Evolutionary conservation across 37 sponge, comb jelly and placozoan genomes (phyloP).

Genomic region (Mnemiopsis leidyi): DNA sequence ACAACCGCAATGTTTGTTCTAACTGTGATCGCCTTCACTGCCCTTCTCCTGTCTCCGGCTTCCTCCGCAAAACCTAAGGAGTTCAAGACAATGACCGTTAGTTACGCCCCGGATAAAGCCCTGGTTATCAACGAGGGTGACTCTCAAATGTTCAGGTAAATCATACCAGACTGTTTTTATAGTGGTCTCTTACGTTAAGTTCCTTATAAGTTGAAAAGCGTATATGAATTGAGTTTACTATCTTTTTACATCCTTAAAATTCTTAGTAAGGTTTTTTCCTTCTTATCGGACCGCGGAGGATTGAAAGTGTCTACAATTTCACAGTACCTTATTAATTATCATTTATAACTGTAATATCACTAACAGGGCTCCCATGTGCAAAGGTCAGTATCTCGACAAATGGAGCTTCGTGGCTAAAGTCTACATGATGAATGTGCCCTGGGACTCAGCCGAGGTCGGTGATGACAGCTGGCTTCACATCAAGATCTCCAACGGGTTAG

Average conservation of each 20-base stretch:
- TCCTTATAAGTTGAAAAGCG: too few species aligned
- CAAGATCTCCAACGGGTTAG: slow-evolving; percentile 5
- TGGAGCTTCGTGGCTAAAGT: slow-evolving; percentile 26
- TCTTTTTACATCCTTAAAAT: too few species aligned
- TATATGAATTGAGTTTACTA: too few species aligned
- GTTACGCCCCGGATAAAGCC: not conserved
- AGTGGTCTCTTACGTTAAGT: too few species aligned
- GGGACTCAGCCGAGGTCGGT: not conserved
- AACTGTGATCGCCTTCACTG: too few species aligned
- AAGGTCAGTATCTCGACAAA: not conserved
- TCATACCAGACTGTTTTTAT: too few species aligned
- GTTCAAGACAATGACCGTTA: not conserved
- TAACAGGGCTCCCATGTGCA: slow-evolving; percentile 33
- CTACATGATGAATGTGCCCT: slow-evolving; percentile 39
- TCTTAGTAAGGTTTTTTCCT: too few species aligned
- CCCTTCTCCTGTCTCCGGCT: too few species aligned
- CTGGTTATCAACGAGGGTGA: not conserved
- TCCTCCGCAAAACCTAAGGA: too few species aligned
- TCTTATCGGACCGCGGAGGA: too few species aligned
- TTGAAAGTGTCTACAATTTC: not conserved
- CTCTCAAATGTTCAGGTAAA: slow-evolving; percentile 20
- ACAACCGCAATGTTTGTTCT: too few species aligned
- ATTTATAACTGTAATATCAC: not conserved
- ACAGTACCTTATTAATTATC: not conserved
- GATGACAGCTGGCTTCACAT: slow-evolving; percentile 8